Base-by-base conservation (phyloP, 1,140 invertebrate genomes). In the Drosophila chauvacae region DNA sequence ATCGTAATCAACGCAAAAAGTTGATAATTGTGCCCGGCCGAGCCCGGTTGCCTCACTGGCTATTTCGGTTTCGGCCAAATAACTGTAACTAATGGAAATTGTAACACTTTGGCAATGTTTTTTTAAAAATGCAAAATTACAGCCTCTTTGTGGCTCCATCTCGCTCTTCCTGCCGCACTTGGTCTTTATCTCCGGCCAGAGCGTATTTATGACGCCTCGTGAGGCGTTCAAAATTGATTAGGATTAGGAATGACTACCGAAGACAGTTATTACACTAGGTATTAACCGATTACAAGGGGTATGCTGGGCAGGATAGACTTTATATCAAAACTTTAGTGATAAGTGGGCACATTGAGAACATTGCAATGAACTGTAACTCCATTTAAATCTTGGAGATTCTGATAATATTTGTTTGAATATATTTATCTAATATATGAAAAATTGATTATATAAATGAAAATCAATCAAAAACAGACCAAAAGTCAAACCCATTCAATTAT, bases 21-120 rank as follows among this genome's bases (percentile, higher is more conserved):
- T 65, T 82, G 70, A 79, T 83, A 83, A 83, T 83, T 83, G 80
- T 76, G 70, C 48, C 59, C 44, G 58, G 56, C 39, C 42, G 13
- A 30, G 66, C 56, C 66, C 39, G 48, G 62, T 51, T 81, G 78
- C 76, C 60, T 61, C 75, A 77, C 55, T 23, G 7, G 33, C 33
- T 39, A 9, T 55, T 59, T 63, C 39, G 61, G 71, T 74, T 72
- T 51, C 42, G 61, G 77, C 66, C 81, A 88, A 88, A 88, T 88
- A 88, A 90, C 84, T 87, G 84, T 88, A 88, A 81, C 85, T 88
- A 88, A 90, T 88, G 84, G 85, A 88, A 88, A 88, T 85, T 88
- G 84, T 88, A 88, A 88, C 84, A 88, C 84, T 88, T 88, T 85
- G 84, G 72, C 80, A 88, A 80, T 58, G 62, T 75, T 62, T 74